Conservation (phyloP, 2,888 invertebrate species). For the Synanthedon vespiformis region DNA sequence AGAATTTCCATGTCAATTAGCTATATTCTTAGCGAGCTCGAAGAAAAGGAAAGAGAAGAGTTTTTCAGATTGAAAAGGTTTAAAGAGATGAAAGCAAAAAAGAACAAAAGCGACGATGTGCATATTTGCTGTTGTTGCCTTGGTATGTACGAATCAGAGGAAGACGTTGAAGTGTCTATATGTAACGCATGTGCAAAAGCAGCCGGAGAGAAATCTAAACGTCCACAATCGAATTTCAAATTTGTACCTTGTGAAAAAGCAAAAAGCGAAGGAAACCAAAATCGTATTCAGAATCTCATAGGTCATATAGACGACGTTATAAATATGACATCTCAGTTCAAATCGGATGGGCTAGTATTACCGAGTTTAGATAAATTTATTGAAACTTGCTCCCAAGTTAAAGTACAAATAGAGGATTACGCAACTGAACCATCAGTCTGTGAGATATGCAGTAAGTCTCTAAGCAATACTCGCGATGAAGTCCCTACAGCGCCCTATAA, state of each 20-base stretch:
- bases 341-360: conserved; percentile 5
- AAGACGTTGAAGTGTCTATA: not conserved
- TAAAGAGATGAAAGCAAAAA: conserved; percentile 13
- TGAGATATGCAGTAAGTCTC: conserved; percentile 6
- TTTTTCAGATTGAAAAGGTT: conserved; percentile 22
- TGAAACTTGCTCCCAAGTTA: conserved; percentile 13
- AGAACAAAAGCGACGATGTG: conserved; percentile 4
- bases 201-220: not conserved
- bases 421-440: conserved; percentile 9
- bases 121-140: not conserved
- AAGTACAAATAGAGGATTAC: conserved; percentile 12
- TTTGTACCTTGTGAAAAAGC: no score
- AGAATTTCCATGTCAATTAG: conserved; percentile 18
- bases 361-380: conserved; percentile 14
- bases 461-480: no score
- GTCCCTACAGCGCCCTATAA: no score
- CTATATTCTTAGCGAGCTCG: conserved; percentile 24
- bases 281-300: conserved; percentile 6
- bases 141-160: no score
- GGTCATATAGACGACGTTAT: conserved; percentile 16
- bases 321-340: conserved; percentile 8
- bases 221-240: conserved; percentile 13
- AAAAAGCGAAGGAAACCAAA: conserved; percentile 12
- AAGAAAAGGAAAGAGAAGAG: conserved; percentile 31
- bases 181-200: not conserved